Conservation (phyloP, 1,140 invertebrate genomes). For the Musca domestica region DNA sequence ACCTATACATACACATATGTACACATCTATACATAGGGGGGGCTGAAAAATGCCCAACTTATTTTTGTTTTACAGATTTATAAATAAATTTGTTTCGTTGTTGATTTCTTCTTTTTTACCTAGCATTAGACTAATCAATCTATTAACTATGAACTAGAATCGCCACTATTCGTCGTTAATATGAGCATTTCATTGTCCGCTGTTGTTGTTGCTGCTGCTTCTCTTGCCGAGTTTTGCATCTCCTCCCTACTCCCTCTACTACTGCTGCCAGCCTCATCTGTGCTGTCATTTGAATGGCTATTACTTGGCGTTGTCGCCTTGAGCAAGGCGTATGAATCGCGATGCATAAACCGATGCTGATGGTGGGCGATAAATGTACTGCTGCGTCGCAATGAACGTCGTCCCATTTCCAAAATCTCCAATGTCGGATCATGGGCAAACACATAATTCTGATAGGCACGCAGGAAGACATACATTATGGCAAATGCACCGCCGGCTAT, state of each 20-base stretch:
- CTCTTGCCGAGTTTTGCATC: no score
- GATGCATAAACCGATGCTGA: constrained; percentile 60
- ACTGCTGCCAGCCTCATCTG: constrained; percentile 27
- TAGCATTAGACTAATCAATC: not conserved
- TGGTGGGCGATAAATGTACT: constrained; percentile 69
- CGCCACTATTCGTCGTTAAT: constrained; percentile 26
- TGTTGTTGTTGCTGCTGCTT: no score
- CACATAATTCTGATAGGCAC: constrained; percentile 71
- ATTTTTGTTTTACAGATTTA: no score
- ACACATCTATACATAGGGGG: no score
- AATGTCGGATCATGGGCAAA: constrained; percentile 65
- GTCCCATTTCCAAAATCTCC: constrained; percentile 74
- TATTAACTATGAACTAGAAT: constrained; percentile 24
- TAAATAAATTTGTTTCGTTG: not conserved
- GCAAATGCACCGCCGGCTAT: constrained; percentile 66
- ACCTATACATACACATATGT: no score
- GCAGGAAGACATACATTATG: constrained; percentile 65
- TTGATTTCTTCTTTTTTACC: not conserved
- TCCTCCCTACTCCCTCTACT: constrained; percentile 14
- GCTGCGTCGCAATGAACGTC: constrained; percentile 66
- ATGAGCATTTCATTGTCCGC: constrained; percentile 32
- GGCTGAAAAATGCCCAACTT: no score
- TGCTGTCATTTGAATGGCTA: not conserved
- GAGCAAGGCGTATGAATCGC: constrained; percentile 63
- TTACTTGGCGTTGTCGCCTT: constrained; percentile 34